phyloP scores from a whole-genome alignment of 2,797 vertebrate species.

The Leptatherina wallacei region DNA sequence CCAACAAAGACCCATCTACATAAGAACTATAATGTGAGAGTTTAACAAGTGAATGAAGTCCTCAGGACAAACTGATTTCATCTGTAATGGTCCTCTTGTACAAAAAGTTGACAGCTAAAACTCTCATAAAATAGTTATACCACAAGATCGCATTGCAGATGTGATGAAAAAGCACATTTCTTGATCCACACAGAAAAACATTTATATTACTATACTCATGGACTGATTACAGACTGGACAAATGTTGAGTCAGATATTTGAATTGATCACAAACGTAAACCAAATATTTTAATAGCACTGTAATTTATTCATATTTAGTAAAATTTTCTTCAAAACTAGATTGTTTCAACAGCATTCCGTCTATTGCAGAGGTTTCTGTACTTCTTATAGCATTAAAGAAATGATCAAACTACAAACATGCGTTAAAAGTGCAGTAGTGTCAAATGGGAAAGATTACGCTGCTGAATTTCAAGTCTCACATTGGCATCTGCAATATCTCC shows the following conservation, averaged over 20 bases:
- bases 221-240: too few relatives aligned
- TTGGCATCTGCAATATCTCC: neutral
- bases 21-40: neutral
- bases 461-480: neutral
- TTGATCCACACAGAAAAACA: neutral
- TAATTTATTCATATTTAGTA: neutral
- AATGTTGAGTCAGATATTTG: neutral
- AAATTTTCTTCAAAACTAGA: neutral
- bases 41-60: conserved; percentile 12
- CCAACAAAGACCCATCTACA: neutral
- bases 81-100: conserved; percentile 41
- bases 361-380: conserved; percentile 10
- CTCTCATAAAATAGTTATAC: conserved; percentile 1
- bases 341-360: neutral
- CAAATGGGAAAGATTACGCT: conserved; percentile 28
- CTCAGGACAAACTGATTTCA: conserved; percentile 13
- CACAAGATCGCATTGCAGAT: neutral
- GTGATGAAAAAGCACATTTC: conserved; percentile 12
- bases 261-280: neutral
- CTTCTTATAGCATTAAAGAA: conserved; percentile 20
- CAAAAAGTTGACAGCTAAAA: conserved; percentile 23
- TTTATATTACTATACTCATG: neutral
- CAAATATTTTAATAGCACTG: neutral
- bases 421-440: conserved; percentile 50
- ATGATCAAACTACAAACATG: conserved; percentile 32